phyloP scores from a whole-genome alignment of 2,888 invertebrate genomes.

The Micoletzkya japonica region DNA sequence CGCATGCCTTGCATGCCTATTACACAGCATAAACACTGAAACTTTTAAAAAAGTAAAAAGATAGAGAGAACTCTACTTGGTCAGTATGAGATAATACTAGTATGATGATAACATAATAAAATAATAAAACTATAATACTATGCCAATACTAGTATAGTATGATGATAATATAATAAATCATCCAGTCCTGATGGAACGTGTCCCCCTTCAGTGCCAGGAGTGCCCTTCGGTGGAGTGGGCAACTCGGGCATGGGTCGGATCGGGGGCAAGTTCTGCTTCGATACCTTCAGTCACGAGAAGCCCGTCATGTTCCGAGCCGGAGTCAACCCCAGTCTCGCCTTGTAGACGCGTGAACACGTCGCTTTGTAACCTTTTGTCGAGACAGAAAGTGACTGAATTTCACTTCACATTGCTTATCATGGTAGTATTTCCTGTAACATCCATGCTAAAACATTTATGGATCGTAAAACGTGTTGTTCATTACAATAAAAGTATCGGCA shows the following conservation, averaged over 20 bases:
- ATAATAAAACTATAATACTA: too few relatives aligned
- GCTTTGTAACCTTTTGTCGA: too few relatives aligned
- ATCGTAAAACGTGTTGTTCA: too few relatives aligned
- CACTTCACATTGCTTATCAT: too few relatives aligned
- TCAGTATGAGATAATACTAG: too few relatives aligned
- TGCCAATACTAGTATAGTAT: not conserved
- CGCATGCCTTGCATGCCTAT: too few relatives aligned
- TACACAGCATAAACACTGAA: too few relatives aligned
- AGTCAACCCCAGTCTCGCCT: not conserved
- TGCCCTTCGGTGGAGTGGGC: slow-evolving; percentile 96
- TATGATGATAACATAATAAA: too few relatives aligned
- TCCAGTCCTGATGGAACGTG: not conserved
- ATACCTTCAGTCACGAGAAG: slow-evolving; percentile 69
- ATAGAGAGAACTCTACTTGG: not conserved
- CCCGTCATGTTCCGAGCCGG: slow-evolving; percentile 68
- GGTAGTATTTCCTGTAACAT: too few relatives aligned
- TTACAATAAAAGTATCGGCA: too few relatives aligned
- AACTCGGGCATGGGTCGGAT: slow-evolving; percentile 86
- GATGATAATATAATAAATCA: not conserved
- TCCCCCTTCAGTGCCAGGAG: slow-evolving; percentile 35
- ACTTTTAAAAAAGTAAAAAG: not conserved
- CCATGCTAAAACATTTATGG: too few relatives aligned
- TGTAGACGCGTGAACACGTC: not conserved
- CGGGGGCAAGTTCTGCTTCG: slow-evolving; percentile 81
- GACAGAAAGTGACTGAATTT: too few relatives aligned